phyloP scores from a whole-genome alignment of 1,140 invertebrate species.

The Platyura marginata region DNA sequence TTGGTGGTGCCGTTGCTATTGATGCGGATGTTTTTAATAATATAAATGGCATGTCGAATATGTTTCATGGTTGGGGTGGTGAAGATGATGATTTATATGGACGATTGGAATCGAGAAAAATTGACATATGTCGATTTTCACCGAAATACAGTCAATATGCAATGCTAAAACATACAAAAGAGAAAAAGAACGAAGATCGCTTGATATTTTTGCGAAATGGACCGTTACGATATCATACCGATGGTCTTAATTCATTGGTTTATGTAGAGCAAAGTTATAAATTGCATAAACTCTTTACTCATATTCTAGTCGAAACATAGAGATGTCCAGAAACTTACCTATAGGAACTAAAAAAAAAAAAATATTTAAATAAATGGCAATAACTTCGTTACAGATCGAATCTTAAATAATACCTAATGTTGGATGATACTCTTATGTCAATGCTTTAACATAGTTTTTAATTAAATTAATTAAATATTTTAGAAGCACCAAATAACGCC shows the following conservation, averaged over 20 bases:
- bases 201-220: slow-evolving; percentile 22
- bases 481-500: too few relatives aligned
- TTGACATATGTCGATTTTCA: slow-evolving; percentile 47
- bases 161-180: slow-evolving; percentile 54
- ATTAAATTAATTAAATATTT: too few relatives aligned
- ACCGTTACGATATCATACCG: slow-evolving; percentile 32
- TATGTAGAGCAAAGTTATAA: slow-evolving; percentile 37
- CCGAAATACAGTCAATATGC: slow-evolving; percentile 53
- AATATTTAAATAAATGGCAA: too few relatives aligned
- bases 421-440: too few relatives aligned
- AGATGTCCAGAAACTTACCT: too few relatives aligned
- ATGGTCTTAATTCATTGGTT: slow-evolving; percentile 50
- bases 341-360: too few relatives aligned
- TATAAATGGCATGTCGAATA: slow-evolving; percentile 86
- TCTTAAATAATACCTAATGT: too few relatives aligned
- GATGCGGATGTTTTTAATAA: slow-evolving; percentile 45
- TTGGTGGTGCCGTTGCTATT: slow-evolving; percentile 61
- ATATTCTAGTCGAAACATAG: slow-evolving; percentile 32
- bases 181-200: slow-evolving; percentile 20
- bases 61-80: slow-evolving; percentile 72
- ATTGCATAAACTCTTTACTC: slow-evolving; percentile 35
- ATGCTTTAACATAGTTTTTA: too few relatives aligned
- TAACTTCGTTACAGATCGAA: too few relatives aligned
- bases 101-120: slow-evolving; percentile 30
- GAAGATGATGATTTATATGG: slow-evolving; percentile 81